These are phyloP conservation scores for Mimachlamys varia DNA, from an alignment of 2,888 invertebrate species.

Conservation along the genomic window DNA sequence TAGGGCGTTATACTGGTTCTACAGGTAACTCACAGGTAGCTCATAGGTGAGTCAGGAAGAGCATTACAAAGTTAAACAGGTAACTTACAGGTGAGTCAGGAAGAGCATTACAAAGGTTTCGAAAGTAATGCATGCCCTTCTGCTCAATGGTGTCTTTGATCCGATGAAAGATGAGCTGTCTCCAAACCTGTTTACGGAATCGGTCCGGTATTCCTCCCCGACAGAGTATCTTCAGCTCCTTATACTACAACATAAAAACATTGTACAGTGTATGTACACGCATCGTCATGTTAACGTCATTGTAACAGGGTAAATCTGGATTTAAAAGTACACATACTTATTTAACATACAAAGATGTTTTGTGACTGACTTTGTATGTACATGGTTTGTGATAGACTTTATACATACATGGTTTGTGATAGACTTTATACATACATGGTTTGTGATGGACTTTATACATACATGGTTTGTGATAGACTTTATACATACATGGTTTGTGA, in stretches of 20 bases:
- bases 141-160: constrained; percentile 80
- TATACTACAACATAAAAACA: constrained; percentile 68
- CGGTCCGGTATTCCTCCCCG: constrained; percentile 82
- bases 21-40: constrained; percentile 54
- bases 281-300: too few relatives aligned
- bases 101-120: constrained; percentile 81
- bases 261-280: neutral
- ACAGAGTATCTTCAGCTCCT: constrained; percentile 81
- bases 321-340: too few relatives aligned
- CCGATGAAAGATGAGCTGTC: constrained; percentile 80
- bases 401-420: too few relatives aligned
- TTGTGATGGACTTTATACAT: too few relatives aligned
- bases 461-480: too few relatives aligned
- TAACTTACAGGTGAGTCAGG: constrained; percentile 70
- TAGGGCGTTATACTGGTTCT: too few relatives aligned
- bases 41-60: too few relatives aligned
- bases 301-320: too few relatives aligned
- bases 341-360: neutral
- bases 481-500: too few relatives aligned
- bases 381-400: too few relatives aligned
- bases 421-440: too few relatives aligned
- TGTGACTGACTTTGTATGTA: neutral
- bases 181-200: constrained; percentile 82
- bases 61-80: too few relatives aligned
- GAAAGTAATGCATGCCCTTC: constrained; percentile 82